Evolutionary conservation across 2,113 vertebrate genomes (phyloP).

Genomic region (Poeciliopsis retropinna): DNA sequence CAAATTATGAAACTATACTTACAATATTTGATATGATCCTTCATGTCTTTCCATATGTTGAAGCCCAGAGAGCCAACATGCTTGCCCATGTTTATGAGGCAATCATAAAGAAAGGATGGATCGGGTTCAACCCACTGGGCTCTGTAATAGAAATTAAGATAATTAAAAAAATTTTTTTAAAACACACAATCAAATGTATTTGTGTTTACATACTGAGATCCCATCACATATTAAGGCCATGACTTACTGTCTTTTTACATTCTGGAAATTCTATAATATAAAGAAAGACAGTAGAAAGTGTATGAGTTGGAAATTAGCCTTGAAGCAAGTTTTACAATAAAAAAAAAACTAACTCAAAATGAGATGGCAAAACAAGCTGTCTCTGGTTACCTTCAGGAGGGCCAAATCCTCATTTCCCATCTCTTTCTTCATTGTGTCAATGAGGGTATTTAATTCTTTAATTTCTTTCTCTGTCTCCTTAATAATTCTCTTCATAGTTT

Average conservation of each 20-base stretch:
- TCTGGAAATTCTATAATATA: conserved; percentile 74
- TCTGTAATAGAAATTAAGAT: conserved; percentile 39
- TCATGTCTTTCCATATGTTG: conserved; percentile 79
- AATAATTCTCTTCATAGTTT: conserved; percentile 36
- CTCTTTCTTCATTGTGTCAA: conserved; percentile 66
- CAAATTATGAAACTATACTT: conserved; percentile 48
- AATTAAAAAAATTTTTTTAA: neutral
- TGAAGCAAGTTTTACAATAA: neutral
- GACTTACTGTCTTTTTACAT: conserved; percentile 75
- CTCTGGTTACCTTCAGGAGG: conserved; percentile 64
- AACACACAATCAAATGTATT: neutral
- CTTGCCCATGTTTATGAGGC: conserved; percentile 69
- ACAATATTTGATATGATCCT: conserved; percentile 68
- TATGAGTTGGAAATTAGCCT: conserved; percentile 3
- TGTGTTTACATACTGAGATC: neutral
- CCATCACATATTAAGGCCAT: neutral
- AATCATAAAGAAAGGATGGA: conserved; percentile 26
- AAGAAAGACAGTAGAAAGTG: neutral
- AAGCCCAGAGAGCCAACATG: conserved; percentile 76
- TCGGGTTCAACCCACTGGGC: conserved; percentile 69
- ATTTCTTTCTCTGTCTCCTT: conserved; percentile 44
- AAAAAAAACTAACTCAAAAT: neutral
- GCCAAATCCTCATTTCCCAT: conserved; percentile 73
- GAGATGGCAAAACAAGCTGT: neutral
- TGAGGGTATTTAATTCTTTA: conserved; percentile 38